phyloP scores from a whole-genome alignment of 1,140 invertebrate species.

The Adoxophyes honmai region DNA sequence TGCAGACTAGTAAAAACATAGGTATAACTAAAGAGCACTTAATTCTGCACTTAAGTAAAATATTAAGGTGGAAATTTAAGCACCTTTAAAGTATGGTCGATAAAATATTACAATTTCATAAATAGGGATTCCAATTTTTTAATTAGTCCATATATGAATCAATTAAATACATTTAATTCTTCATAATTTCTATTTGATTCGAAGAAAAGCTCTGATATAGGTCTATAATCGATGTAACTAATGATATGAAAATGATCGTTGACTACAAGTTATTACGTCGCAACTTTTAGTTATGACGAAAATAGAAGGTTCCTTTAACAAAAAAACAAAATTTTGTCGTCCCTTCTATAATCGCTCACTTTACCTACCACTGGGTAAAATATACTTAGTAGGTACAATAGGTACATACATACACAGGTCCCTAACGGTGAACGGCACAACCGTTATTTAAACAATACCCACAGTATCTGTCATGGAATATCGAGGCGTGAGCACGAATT shows the following conservation, averaged over 20 bases:
- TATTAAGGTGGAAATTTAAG: neutral
- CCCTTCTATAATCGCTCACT: too few relatives aligned
- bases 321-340: too few relatives aligned
- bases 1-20: slow-evolving; percentile 30
- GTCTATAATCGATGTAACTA: neutral
- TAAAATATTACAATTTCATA: slow-evolving; percentile 9
- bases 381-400: too few relatives aligned
- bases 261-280: slow-evolving; percentile 8
- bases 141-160: neutral
- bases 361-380: too few relatives aligned
- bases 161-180: slow-evolving; percentile 2
- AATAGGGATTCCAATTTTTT: slow-evolving; percentile 14
- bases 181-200: neutral
- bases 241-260: slow-evolving; percentile 18
- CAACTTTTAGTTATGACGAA: neutral
- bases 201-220: neutral
- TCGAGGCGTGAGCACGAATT: slow-evolving; percentile 34
- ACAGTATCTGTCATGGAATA: slow-evolving; percentile 57
- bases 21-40: neutral
- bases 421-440: slow-evolving; percentile 22
- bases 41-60: neutral
- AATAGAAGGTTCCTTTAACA: neutral
- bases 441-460: slow-evolving; percentile 22
- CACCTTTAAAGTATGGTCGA: neutral
- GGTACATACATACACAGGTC: slow-evolving; percentile 26